phyloP scores from a whole-genome alignment of 2,113 vertebrate species.

The Oceanites oceanicus region DNA sequence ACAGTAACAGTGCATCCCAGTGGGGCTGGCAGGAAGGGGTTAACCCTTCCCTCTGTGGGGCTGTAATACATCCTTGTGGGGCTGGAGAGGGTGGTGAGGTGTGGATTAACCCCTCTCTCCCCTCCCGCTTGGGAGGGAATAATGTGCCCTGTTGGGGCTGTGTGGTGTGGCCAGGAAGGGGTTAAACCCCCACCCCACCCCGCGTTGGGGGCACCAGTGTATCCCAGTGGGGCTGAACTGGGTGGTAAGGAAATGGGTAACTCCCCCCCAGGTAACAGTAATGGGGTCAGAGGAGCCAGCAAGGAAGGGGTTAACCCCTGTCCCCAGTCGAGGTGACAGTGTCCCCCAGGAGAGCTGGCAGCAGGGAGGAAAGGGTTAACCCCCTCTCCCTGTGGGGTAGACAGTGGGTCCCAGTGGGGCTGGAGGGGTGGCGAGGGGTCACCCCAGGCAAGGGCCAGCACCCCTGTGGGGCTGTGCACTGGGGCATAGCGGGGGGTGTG shows the following conservation, averaged over 20 bases:
- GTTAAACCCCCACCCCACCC: not conserved
- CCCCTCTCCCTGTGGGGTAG: fast-evolving
- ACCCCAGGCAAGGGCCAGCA: not conserved
- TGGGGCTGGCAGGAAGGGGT: not conserved
- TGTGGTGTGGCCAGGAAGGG: not conserved
- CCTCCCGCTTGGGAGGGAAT: not conserved
- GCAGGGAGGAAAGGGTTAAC: not conserved
- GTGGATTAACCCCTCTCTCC: not conserved
- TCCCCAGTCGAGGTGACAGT: not conserved
- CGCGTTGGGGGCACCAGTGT: fast-evolving
- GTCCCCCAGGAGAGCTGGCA: not conserved
- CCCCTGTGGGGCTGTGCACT: not conserved
- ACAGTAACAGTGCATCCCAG: not conserved
- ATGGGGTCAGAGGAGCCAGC: not conserved
- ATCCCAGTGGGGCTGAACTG: not conserved
- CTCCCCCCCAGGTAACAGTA: not conserved
- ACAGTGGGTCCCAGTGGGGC: not conserved
- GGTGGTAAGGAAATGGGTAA: not conserved
- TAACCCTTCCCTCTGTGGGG: not conserved
- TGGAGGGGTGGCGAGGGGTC: not conserved
- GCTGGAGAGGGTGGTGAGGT: not conserved
- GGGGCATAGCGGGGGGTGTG: fast-evolving
- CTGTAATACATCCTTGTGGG: not conserved
- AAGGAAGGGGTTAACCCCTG: not conserved
- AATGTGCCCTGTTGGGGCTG: not conserved